Base-by-base conservation (phyloP, 2,113 vertebrate genomes). In the Bombycilla garrulus region DNA sequence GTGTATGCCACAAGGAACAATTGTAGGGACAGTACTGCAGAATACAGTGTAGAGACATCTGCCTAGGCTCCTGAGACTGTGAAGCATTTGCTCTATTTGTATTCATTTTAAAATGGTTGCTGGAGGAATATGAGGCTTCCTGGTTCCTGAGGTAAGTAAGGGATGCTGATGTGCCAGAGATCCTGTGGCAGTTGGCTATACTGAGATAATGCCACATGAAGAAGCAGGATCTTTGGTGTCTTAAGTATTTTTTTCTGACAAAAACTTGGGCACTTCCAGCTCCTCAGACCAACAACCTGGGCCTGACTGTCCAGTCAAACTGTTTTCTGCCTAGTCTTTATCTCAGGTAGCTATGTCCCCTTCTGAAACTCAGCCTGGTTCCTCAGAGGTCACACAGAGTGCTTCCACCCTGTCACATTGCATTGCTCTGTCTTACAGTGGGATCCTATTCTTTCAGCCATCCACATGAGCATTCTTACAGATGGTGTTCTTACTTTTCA, bases 201-300 rank as follows among this genome's bases (percentile, higher is more conserved):
- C 38, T 0, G 1, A 50, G 29, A 29, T 62, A 79, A 60, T 19
- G 24, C 53, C 40, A 53, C 1, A 10, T 1, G 0, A 23, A 74
- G 78, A 58, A 90, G 28, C 9, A 79, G 20, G 5, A 51, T 51
- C 40, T 64, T 64, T 24, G 7, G 11, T 76, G 19, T 35, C n/a
- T 22, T 40, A 33, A 47, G 17, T 38, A 15, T 35, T 90, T 90
- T 90, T 86, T 86, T n/a, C 15, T 65, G 40, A 65, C 26, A 93
- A 82, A 93, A 76, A 44, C 48, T 35, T 79, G 44, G 33, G 33
- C 14, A 60, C 26, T 71, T 60, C 31, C 14, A 82, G 22, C 31
- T 82, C n/a, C 17, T 92, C 40, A 48, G 44, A 64, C 72, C 44
- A 72, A 61, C 65, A 54, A 22, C 42, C 21, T 74, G 70, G 24